A percentile compares a stretch with the other conserved stretches of the same genome.
Conservation (phyloP, 2,888 invertebrate genomes). For the Clitarchus hookeri region DNA sequence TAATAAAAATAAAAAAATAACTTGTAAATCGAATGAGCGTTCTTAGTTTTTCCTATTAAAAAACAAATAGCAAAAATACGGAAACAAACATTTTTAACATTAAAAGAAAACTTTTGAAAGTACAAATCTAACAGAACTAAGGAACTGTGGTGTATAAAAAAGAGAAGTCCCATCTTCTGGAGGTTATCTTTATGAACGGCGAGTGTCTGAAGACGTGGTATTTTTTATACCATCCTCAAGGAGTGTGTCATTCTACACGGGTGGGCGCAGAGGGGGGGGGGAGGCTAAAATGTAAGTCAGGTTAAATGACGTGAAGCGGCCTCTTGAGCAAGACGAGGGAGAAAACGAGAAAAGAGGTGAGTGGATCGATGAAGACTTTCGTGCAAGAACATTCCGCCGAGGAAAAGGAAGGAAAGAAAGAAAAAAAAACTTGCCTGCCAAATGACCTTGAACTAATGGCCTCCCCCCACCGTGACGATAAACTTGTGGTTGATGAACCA, state of each 20-base stretch:
- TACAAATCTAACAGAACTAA: too few relatives aligned
- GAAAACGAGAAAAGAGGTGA: not conserved
- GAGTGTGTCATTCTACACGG: not conserved
- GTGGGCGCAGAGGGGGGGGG: not conserved
- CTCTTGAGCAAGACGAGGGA: not conserved
- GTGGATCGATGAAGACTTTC: slow-evolving; percentile 4
- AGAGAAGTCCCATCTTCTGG: too few relatives aligned
- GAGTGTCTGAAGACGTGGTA: not conserved
- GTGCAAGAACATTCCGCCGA: not conserved
- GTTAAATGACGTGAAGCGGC: slow-evolving; percentile 14
- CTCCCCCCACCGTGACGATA: not conserved
- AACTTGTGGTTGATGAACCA: not conserved
- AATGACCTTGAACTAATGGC: slow-evolving; percentile 14
- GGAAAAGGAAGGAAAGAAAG: not conserved
- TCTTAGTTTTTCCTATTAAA: too few relatives aligned
- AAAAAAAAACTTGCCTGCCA: too few relatives aligned
- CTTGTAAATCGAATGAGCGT: too few relatives aligned
- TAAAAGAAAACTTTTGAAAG: too few relatives aligned
- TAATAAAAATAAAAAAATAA: too few relatives aligned
- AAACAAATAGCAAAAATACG: too few relatives aligned
- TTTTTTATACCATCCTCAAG: not conserved
- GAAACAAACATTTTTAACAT: too few relatives aligned
- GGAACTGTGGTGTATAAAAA: too few relatives aligned
- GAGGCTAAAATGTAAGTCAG: not conserved
- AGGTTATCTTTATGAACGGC: too few relatives aligned